Evolutionary conservation across 1,140 invertebrate species (phyloP).

Genomic region (Dendrolimus punctatus): DNA sequence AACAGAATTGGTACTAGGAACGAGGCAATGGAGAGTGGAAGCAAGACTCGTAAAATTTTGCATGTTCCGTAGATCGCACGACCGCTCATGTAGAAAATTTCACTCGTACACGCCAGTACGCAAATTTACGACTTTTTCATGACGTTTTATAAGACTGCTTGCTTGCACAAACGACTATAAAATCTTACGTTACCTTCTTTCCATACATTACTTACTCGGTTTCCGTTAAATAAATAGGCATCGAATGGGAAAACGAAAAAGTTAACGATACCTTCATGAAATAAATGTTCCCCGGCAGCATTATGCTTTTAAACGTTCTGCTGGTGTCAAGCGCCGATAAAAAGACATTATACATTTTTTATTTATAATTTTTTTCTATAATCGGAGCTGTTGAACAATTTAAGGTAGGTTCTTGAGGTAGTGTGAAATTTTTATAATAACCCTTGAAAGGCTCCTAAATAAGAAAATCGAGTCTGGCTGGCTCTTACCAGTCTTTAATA

Average conservation of each 20-base stretch:
- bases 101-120: slow-evolving; percentile 32
- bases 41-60: slow-evolving; percentile 41
- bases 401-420: too few species aligned
- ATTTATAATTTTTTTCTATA: too few species aligned
- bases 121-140: slow-evolving; percentile 50
- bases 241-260: slow-evolving; percentile 12
- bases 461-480: too few species aligned
- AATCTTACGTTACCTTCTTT: slow-evolving; percentile 23
- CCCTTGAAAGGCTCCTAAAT: too few species aligned
- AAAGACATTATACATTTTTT: too few species aligned
- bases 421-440: too few species aligned
- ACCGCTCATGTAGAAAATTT: slow-evolving; percentile 40
- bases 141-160: slow-evolving; percentile 31
- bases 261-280: slow-evolving; percentile 11
- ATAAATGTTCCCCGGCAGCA: slow-evolving; percentile 11
- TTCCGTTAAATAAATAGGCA: slow-evolving; percentile 18
- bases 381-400: too few species aligned
- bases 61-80: slow-evolving; percentile 34
- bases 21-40: slow-evolving; percentile 10
- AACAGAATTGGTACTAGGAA: slow-evolving; percentile 20
- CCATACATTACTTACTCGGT: slow-evolving; percentile 6
- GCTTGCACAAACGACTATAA: slow-evolving; percentile 35
- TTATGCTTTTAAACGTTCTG: slow-evolving; percentile 9
- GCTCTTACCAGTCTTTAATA: too few species aligned
- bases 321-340: too few species aligned